Conservation (phyloP, 1,140 invertebrate species). For the Aethina tumida region DNA sequence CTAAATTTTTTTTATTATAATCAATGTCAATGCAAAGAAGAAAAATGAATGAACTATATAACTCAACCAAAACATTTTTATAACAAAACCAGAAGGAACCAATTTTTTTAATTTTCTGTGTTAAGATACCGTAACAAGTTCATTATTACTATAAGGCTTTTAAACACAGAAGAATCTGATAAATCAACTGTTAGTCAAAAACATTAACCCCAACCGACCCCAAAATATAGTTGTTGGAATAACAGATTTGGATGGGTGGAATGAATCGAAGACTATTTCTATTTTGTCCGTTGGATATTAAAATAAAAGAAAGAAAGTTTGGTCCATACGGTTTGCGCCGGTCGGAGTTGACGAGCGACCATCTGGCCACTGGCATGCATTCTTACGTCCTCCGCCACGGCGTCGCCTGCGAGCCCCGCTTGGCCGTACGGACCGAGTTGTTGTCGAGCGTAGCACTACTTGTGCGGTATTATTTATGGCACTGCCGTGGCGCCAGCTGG, state of each 20-base stretch:
- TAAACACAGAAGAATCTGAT: neutral
- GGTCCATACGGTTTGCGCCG: slow-evolving; percentile 15
- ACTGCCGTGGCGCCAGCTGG: slow-evolving; percentile 35
- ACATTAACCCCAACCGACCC: neutral
- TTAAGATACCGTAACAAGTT: too few species aligned
- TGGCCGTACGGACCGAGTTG: too few species aligned
- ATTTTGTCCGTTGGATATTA: too few species aligned
- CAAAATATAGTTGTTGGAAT: neutral
- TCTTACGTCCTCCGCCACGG: slow-evolving; percentile 21
- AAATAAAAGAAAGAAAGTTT: too few species aligned
- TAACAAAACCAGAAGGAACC: too few species aligned
- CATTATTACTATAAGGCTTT: neutral
- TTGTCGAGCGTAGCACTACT: slow-evolving; percentile 25
- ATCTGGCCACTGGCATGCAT: slow-evolving; percentile 35
- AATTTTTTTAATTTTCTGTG: too few species aligned
- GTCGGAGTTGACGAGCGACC: slow-evolving; percentile 23
- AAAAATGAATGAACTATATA: too few species aligned
- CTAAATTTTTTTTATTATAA: too few species aligned
- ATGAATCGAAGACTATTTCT: too few species aligned
- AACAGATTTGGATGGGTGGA: slow-evolving; percentile 1
- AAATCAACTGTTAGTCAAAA: neutral
- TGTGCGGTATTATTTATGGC: slow-evolving; percentile 38
- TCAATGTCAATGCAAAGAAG: too few species aligned
- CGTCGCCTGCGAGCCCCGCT: slow-evolving; percentile 7
- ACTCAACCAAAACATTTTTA: too few species aligned